These are phyloP conservation scores for Ophion slaviceki DNA, from an alignment of 2,888 invertebrate species.

Conservation along the genomic window DNA sequence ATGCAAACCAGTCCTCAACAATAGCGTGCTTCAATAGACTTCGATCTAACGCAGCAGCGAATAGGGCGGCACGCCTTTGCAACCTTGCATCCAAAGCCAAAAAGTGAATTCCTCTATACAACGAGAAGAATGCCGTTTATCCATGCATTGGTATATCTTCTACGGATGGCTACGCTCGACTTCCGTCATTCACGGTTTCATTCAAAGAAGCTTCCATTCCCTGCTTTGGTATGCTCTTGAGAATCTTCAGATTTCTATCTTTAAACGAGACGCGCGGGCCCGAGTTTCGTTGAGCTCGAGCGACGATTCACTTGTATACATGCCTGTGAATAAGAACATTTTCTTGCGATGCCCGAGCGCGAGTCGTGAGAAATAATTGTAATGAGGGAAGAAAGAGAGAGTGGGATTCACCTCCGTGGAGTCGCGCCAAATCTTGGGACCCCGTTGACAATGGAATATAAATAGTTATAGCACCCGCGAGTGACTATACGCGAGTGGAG, in stretches of 20 bases:
- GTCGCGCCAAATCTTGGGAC: conserved; percentile 30
- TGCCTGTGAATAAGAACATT: conserved; percentile 54
- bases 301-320: conserved; percentile 19
- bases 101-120: neutral
- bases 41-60: neutral
- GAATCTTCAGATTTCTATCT: conserved; percentile 45
- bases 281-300: conserved; percentile 44
- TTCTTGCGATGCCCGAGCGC: conserved; percentile 1
- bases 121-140: neutral
- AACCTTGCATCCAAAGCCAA: neutral
- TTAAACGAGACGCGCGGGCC: conserved; percentile 26
- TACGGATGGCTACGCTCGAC: neutral
- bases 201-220: conserved; percentile 5
- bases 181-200: conserved; percentile 31
- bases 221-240: conserved; percentile 14
- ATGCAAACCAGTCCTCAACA: neutral
- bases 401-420: neutral
- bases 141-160: neutral
- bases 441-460: conserved; percentile 50
- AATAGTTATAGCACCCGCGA: conserved; percentile 16
- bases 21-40: neutral
- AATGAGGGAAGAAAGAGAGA: conserved; percentile 19
- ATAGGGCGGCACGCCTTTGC: neutral
- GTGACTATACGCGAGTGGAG: conserved; percentile 21
- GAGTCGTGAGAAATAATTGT: conserved; percentile 31